Evolutionary conservation across 2,113 vertebrate species (phyloP).

Genomic region (Montifringilla adamsi): DNA sequence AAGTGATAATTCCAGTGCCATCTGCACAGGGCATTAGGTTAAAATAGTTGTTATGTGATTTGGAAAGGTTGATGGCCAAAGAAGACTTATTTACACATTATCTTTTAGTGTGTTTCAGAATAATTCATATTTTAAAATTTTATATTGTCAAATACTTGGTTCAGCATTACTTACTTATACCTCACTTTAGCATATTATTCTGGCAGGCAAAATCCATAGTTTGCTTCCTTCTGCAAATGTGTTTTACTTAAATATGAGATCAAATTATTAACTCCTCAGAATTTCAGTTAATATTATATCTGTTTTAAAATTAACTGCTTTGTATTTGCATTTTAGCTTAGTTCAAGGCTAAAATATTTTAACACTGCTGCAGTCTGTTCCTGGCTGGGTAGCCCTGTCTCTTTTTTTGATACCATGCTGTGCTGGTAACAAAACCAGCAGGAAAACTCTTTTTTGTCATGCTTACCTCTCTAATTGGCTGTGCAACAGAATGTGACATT

Average conservation of each 20-base stretch:
- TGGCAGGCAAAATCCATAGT: not conserved
- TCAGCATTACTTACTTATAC: not conserved
- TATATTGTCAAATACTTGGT: not conserved
- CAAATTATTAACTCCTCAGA: not conserved
- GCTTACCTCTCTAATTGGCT: conserved; percentile 43
- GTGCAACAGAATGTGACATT: conserved; percentile 63
- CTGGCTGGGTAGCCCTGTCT: not conserved
- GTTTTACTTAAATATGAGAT: not conserved
- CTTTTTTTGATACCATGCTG: not conserved
- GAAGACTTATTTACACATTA: not conserved
- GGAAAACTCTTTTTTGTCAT: conserved; percentile 35
- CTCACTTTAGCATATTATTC: not conserved
- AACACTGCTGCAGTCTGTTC: not conserved
- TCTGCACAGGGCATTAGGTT: not conserved
- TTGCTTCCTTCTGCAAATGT: not conserved
- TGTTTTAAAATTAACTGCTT: not conserved
- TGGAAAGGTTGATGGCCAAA: not conserved
- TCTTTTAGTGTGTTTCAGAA: not conserved
- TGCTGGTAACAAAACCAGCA: conserved; percentile 53
- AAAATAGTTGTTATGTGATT: not conserved
- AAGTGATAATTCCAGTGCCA: not conserved
- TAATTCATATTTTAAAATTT: not conserved
- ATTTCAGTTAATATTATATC: not conserved
- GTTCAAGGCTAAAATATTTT: not conserved
- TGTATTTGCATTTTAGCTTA: not conserved